A percentile compares a stretch with the other conserved stretches of the same genome.
These are phyloP conservation scores for Peucedramus taeniatus DNA, from an alignment of 2,113 vertebrate genomes.

Conservation along the genomic window DNA sequence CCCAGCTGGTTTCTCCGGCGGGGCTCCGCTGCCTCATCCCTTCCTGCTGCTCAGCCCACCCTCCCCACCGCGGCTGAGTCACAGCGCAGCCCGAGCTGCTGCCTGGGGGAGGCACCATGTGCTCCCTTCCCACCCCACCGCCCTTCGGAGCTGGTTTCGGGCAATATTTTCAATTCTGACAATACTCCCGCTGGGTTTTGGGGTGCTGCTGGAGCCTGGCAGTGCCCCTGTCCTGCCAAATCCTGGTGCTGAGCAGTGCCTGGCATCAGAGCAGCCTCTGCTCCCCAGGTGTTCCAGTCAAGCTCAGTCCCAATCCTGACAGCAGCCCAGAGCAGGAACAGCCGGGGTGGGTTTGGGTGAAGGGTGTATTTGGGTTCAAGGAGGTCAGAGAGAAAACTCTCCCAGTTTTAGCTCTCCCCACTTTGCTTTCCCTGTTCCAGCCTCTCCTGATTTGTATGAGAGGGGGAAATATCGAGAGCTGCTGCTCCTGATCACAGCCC, in stretches of 20 bases:
- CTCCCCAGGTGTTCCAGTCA: accelerated
- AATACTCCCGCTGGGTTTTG: not conserved
- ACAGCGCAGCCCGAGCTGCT: not conserved
- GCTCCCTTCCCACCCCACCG: accelerated
- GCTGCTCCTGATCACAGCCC: too few relatives aligned
- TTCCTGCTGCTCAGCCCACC: constrained; percentile 1
- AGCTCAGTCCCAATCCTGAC: not conserved
- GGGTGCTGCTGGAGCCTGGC: not conserved
- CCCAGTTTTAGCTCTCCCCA: not conserved
- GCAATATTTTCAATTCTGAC: accelerated
- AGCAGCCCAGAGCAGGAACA: not conserved
- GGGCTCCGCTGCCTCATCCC: constrained; percentile 8
- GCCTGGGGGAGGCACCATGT: accelerated
- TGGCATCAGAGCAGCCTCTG: not conserved
- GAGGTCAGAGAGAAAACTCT: not conserved
- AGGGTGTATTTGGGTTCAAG: not conserved
- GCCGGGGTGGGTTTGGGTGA: not conserved
- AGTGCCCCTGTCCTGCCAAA: not conserved
- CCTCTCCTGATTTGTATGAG: not conserved
- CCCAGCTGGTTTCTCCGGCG: constrained; percentile 9
- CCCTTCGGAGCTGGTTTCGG: not conserved
- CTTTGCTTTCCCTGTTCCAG: not conserved
- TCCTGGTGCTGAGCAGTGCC: not conserved
- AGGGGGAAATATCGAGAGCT: accelerated
- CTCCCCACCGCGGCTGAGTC: not conserved